Evolutionary conservation across 2,888 invertebrate genomes (phyloP), one percentile per base, ranked within the genome.

Genomic region (Falcaria lacertinaria): DNA sequence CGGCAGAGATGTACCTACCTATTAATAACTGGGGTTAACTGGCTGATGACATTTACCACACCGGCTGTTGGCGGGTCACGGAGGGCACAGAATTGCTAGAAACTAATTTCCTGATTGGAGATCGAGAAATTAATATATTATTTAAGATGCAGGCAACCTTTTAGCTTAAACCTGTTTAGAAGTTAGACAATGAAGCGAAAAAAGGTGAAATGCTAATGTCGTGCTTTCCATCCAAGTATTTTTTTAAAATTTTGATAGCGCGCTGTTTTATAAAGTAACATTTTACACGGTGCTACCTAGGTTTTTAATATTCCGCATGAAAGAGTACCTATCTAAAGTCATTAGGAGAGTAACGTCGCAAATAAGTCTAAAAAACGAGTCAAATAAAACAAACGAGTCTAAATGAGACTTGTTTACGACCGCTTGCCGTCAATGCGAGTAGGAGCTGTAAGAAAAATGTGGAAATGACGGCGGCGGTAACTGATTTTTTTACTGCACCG

Each of bases 321-420:
- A 53, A 68, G 68, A 59, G n/a, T n/a, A 22, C 22, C 6, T 70
- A 64, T 62, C 72, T 68, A 71, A 61, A 66, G 72, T 78, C 82
- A 80, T 85, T 83, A 83, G 73, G 66, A 65, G 58, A 60, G 65
- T 63, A 64, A 67, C 60, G 62, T 71, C 70, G 69, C 74, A 69
- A 69, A 67, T 56, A 68, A 68, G 69, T n/a, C n/a, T n/a, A n/a
- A n/a, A n/a, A n/a, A n/a, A 4, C 19, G 19, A 3, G 19, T 4
- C 19, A 19, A 19, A 19, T 19, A 19, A 6, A 19, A 3, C 77
- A 74, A 64, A 70, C 63, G 54, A 63, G 71, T 73, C 75, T 69
- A 76, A 80, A 74, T 73, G 74, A 72, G 73, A 73, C 70, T 79
- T 75, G 80, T 86, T 85, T 84, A 78, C 81, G 80, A 78, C 79